Evolutionary conservation across 2,888 invertebrate species (phyloP), one percentile per base, ranked within the genome.

Genomic region (Scaptomyza tumidula): DNA sequence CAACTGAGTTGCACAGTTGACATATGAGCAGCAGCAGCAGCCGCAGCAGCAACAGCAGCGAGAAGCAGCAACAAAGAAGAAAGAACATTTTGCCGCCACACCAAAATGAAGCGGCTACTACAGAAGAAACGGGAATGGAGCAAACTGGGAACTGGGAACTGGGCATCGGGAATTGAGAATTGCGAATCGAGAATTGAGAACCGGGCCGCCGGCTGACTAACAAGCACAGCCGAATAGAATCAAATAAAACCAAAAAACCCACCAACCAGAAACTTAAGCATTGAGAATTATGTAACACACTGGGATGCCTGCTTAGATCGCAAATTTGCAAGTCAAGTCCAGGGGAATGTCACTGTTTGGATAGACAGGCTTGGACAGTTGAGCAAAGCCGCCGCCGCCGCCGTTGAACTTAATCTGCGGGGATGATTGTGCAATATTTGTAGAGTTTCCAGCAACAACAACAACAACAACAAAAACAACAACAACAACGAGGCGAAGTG

Each of bases 301-400:
- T 16, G 41, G 41, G 1, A 9, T 41, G 10, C 67, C 72, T 59
- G 65, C 64, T 37, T 59, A 61, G 66, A 61, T 58, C 57, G 80
- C 86, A 86, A 83, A 85, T 87, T 85, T 85, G 88, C 84, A 84
- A 84, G 87, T 84, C 88, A 86, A 83, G 85, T 78, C 81, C 78
- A 69, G 57, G 68, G 57, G 68, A 85, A 84, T 83, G 82, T 83
- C 82, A 83, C 81, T 75, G 62, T 58, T 70, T 59, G 73, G 82
- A 87, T 87, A 75, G 87, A 84, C 87, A 87, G 72, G 49, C 64
- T 60, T 48, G 74, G 83, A 86, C 87, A 87, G 82, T 63, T 84
- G 82, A 80, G 84, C 82, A 86, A 82, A 86, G 86, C 73, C 50
- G 77, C 80, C 84, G 81, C 70, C 68, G 73, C 71, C 70, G 73